Evolutionary conservation across 2,113 vertebrate species (phyloP).

Genomic region (Asarcornis scutulata): DNA sequence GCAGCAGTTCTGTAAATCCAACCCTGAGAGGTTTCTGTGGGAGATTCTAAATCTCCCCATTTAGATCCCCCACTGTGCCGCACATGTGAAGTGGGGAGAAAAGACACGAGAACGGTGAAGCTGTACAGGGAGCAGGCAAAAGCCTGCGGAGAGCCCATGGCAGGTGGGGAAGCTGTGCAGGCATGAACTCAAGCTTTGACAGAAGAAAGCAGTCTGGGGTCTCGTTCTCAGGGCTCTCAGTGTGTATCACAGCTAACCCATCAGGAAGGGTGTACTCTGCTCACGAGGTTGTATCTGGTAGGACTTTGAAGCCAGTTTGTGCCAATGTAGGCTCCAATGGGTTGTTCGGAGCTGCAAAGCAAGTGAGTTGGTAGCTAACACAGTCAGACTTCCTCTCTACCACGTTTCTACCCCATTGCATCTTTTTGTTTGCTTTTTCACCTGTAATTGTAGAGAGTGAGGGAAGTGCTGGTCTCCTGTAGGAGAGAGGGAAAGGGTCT

Average conservation of each 20-base stretch:
- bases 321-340: accelerated
- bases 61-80: background rate
- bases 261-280: background rate
- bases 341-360: background rate
- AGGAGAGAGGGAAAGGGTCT: background rate
- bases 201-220: background rate
- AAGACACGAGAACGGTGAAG: background rate
- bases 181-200: background rate
- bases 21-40: background rate
- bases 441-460: background rate
- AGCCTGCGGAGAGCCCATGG: background rate
- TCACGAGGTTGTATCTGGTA: background rate
- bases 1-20: background rate
- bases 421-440: background rate
- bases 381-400: background rate
- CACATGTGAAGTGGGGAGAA: background rate
- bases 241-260: accelerated
- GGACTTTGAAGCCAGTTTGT: background rate
- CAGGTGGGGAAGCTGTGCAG: background rate
- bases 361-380: background rate
- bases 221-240: background rate
- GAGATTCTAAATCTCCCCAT: background rate
- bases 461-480: background rate
- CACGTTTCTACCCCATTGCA: background rate
- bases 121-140: background rate